Evolutionary conservation across 1,140 invertebrate genomes (phyloP).

Genomic region (Pomphorhynchus laevis): DNA sequence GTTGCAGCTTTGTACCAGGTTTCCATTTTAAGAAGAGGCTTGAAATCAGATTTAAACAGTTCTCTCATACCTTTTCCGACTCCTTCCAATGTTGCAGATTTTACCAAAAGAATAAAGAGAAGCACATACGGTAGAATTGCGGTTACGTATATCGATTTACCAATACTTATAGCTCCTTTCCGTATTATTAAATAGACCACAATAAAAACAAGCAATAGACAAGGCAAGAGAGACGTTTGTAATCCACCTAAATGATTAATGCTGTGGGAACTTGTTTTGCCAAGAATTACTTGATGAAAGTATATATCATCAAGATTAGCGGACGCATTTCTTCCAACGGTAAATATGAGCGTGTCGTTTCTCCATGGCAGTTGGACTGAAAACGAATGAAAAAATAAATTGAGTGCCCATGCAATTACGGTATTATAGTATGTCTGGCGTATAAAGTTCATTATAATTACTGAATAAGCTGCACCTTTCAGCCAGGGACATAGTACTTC

Average conservation of each 20-base stretch:
- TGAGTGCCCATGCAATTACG: constrained; percentile 17
- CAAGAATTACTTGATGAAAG: constrained; percentile 6
- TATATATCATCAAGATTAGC: constrained; percentile 6
- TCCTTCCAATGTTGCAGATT: constrained; percentile 4
- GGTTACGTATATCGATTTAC: constrained; percentile 8
- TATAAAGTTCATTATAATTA: constrained; percentile 17
- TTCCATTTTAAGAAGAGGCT: constrained; percentile 19
- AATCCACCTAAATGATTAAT: constrained; percentile 3
- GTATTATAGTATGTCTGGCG: constrained; percentile 21
- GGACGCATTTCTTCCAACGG: background rate
- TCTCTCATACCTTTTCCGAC: constrained; percentile 2
- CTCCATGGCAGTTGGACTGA: no score
- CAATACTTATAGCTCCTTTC: constrained; percentile 16
- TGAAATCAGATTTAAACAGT: constrained; percentile 4
- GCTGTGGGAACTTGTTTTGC: constrained; percentile 4
- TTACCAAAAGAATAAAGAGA: constrained; percentile 4
- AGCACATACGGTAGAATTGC: constrained; percentile 8
- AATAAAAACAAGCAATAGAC: constrained; percentile 4
- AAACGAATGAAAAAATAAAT: background rate
- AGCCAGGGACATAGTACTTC: constrained; percentile 5
- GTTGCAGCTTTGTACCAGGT: constrained; percentile 87
- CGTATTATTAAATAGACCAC: constrained; percentile 7
- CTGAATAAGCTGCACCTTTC: constrained; percentile 16
- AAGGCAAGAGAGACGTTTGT: constrained; percentile 1
- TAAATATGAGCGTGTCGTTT: background rate